phyloP scores from a whole-genome alignment of 2,113 vertebrate species.

The Phalacrocorax brasilianus region DNA sequence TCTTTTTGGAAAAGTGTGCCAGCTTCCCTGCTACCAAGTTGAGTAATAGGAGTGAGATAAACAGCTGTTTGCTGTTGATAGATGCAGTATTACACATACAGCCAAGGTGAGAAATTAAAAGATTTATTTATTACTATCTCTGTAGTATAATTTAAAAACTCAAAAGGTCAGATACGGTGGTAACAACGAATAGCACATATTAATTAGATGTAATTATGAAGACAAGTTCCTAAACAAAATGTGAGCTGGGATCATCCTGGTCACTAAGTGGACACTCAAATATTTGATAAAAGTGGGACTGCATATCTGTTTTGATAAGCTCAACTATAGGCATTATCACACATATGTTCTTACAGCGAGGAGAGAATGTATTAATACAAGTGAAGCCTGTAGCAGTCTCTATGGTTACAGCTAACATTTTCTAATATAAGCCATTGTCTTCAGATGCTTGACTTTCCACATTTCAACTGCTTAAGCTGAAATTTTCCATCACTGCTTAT shows the following conservation, averaged over 20 bases:
- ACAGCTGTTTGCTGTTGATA: not conserved
- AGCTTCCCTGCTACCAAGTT: not conserved
- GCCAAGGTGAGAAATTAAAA: not conserved
- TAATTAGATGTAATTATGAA: not conserved
- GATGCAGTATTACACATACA: not conserved
- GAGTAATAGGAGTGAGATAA: not conserved
- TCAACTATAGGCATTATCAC: not conserved
- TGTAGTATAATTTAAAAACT: not conserved
- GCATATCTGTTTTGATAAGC: not conserved
- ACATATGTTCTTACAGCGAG: not conserved
- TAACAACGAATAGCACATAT: not conserved
- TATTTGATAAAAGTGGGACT: not conserved
- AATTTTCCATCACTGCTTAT: conserved; percentile 51
- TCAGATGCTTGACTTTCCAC: conserved; percentile 51
- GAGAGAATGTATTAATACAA: conserved; percentile 11
- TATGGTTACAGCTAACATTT: conserved; percentile 61
- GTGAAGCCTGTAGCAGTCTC: conserved; percentile 49
- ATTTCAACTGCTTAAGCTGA: conserved; percentile 54
- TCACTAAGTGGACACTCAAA: not conserved
- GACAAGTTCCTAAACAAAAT: not conserved
- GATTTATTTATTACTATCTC: not conserved
- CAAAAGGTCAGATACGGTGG: not conserved
- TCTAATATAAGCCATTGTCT: conserved; percentile 62
- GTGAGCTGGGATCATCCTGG: not conserved
- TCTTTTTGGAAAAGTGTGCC: not conserved